These are phyloP conservation scores for Apodemia duryi DNA, from an alignment of 2,888 invertebrate species.

Conservation along the genomic window DNA sequence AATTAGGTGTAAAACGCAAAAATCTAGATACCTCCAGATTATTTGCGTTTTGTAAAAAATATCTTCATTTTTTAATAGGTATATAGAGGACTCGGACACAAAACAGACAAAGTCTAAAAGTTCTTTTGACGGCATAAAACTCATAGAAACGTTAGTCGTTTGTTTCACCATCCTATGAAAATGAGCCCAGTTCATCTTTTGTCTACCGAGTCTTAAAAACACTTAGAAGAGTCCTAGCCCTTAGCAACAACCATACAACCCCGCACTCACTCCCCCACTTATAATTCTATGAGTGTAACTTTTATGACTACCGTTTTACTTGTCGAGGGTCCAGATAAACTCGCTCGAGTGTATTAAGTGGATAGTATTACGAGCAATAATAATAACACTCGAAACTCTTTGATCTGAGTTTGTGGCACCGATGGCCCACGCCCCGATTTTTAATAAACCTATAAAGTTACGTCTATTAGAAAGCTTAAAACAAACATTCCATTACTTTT, in stretches of 20 bases:
- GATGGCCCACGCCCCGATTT: conserved; percentile 43
- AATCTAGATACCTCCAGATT: too few relatives aligned
- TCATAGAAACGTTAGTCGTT: too few relatives aligned
- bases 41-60: too few relatives aligned
- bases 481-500: conserved; percentile 9
- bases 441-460: conserved; percentile 40
- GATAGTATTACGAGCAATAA: conserved; percentile 46
- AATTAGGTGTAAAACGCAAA: too few relatives aligned
- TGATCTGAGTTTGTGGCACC: conserved; percentile 53
- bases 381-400: conserved; percentile 58
- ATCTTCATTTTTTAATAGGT: too few relatives aligned
- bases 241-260: conserved; percentile 30
- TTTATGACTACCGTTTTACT: conserved; percentile 71
- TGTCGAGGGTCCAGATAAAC: conserved; percentile 66
- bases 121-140: too few relatives aligned
- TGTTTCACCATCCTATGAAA: neutral
- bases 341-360: conserved; percentile 61
- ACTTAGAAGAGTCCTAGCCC: neutral
- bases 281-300: conserved; percentile 64
- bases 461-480: conserved; percentile 8
- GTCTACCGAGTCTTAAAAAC: too few relatives aligned
- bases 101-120: too few relatives aligned
- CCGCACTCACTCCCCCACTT: conserved; percentile 50
- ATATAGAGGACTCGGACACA: too few relatives aligned
- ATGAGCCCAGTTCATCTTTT: neutral